Evolutionary conservation across 2,797 vertebrate genomes (phyloP).

Genomic region (Melopsittacus undulatus): DNA sequence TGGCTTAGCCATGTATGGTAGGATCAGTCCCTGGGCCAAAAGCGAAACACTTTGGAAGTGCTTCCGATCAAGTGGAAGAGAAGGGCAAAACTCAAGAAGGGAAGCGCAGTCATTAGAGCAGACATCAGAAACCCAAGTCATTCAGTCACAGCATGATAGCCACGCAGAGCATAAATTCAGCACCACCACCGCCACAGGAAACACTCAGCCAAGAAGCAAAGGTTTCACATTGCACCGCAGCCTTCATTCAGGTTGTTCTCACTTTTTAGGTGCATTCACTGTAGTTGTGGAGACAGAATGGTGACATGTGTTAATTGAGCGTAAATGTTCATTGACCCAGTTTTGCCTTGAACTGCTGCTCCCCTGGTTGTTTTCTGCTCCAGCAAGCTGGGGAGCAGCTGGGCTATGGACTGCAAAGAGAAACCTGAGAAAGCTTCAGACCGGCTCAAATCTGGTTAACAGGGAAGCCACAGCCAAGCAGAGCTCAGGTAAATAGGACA

Average conservation of each 20-base stretch:
- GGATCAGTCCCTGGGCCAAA: not conserved
- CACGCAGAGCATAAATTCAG: not conserved
- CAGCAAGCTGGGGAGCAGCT: not conserved
- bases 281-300: constrained; percentile 2
- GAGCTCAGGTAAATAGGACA: not conserved
- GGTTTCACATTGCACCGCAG: not conserved
- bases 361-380: not conserved
- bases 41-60: not conserved
- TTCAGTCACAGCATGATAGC: not conserved
- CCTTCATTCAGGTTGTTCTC: constrained; percentile 27
- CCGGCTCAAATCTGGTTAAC: not conserved
- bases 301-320: constrained; percentile 16
- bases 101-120: not conserved
- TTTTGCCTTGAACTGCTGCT: constrained; percentile 2
- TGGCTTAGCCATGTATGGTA: not conserved
- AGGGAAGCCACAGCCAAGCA: not conserved
- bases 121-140: not conserved
- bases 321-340: not conserved
- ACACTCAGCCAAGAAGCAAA: not conserved
- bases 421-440: constrained; percentile 2
- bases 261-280: not conserved
- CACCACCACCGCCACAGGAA: not conserved
- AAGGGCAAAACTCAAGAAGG: not conserved
- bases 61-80: not conserved
- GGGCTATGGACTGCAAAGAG: not conserved